Base-by-base conservation (phyloP, 1,140 invertebrate species). In the Drosophila sp. region DNA sequence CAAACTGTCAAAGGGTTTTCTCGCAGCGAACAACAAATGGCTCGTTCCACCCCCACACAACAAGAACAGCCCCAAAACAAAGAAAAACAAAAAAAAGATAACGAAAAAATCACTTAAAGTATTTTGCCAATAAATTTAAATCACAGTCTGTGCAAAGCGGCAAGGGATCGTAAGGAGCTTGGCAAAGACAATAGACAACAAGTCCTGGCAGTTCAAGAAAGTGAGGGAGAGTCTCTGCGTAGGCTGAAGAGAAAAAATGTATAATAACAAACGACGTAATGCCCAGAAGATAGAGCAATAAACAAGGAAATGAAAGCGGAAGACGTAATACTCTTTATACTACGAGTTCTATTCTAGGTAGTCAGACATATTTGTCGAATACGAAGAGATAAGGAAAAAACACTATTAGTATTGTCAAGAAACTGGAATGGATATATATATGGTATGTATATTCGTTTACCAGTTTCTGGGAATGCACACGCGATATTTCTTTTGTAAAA, bases 71-170 rank as follows among this genome's bases (percentile, higher is more conserved):
- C 25, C 29, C 48, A 69, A 46, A 50, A 63, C 63, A 75, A 36
- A 41, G 18, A 32, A 29, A 46, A 70, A 8, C 18, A 14, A n/a
- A 32, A 50, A 41, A 43, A 18, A 36, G 36, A 59, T 54, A 56
- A 43, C 56, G 75, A 78, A 82, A 72, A 76, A 89, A 83, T 89
- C 83, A 86, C 78, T 90, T 90, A 76, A 90, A 90, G 81, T 81
- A 90, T 90, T 90, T 90, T 79, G 76, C 86, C 86, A 90, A 90
- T 90, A 90, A 90, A 90, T 90, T 90, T 90, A 90, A 90, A 90
- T 90, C 81, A 90, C 86, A 79, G 78, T 58, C 16, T 54, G 36
- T 56, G n/a, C n/a, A 38, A 21, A n/a, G 32, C n/a, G 50, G 50
- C 14, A 40, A n/a, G 16, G 29, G 32, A 48, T 46, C 34, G 43